Evolutionary conservation across 2,113 vertebrate genomes (phyloP).

Genomic region (Seriola quinqueradiata): DNA sequence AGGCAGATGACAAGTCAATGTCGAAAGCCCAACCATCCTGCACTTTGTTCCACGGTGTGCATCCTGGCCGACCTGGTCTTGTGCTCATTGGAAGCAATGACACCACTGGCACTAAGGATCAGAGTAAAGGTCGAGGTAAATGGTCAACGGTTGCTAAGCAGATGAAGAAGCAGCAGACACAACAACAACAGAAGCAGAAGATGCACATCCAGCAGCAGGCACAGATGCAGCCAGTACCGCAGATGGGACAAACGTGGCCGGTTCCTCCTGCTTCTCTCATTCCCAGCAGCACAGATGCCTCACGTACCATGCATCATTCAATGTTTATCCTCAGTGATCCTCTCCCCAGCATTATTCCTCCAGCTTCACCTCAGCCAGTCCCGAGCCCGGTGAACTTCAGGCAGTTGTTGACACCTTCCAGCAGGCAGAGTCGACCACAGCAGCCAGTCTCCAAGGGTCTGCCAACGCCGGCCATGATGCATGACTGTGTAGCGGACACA

Average conservation of each 20-base stretch:
- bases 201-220: background rate
- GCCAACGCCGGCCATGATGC: constrained; percentile 92
- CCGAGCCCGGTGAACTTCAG: background rate
- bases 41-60: constrained; percentile 6
- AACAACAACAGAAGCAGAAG: background rate
- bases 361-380: background rate
- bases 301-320: background rate
- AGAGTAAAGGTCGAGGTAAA: constrained; percentile 2
- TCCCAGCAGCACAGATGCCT: background rate
- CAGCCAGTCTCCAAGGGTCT: constrained; percentile 78
- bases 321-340: constrained; percentile 29
- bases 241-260: constrained; percentile 10
- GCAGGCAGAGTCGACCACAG: background rate
- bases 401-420: background rate
- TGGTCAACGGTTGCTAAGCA: background rate
- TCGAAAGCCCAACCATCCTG: background rate
- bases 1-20: background rate
- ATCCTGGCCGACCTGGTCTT: constrained; percentile 57
- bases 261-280: background rate
- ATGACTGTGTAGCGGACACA: constrained; percentile 92
- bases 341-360: background rate
- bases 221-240: background rate
- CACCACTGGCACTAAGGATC: background rate
- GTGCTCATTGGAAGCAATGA: constrained; percentile 24
- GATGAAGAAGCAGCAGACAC: background rate